Base-by-base conservation (phyloP, 2,113 vertebrate species). In the Struthidea cinerea region DNA sequence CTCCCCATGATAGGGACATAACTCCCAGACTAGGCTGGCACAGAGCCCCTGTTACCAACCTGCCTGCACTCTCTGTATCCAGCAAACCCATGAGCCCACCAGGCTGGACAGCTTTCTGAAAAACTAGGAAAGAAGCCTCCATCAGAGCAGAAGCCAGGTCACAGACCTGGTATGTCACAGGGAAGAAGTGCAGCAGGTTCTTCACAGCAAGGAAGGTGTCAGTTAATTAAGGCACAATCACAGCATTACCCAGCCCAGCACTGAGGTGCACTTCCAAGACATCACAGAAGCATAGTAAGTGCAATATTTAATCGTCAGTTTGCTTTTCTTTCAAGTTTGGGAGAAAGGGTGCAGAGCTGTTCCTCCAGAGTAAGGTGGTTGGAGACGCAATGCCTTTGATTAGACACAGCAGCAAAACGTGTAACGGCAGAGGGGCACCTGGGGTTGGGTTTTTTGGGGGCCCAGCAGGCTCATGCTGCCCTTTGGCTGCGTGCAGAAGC, bases 291-390 rank as follows among this genome's bases (percentile, higher is more conserved):
- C 2, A 0, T 5, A 69, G 0, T 6, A 61, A 90, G n/a, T 26
- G 47, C 71, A 78, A 18, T 28, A 49, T 50, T 84, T 75, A 64
- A 87, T 76, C 47, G 42, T 33, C 37, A 73, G 33, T 63, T 92
- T 70, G 50, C 9, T 84, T 86, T 57, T 67, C 21, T 65, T 88
- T 83, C 50, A 77, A 50, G 55, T 63, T 86, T 47, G 59, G 56
- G 59, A 65, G 8, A 84, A 92, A 80, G 5, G 46, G 46, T 33
- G 7, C 16, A 42, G 46, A 83, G 46, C 26, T 2, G 0, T 49
- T 76, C 42, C 44, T 91, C 57, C 1, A 0, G 17, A 71, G 37
- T n/a, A 37, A 59, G 44, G 16, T 2, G 1, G 24, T 0, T 70
- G 47, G 35, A 89, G 33, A 81, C 0, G 2, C 42, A 69, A 50